A percentile compares a stretch with the other conserved stretches of the same genome.
phyloP scores from a whole-genome alignment of 2,797 vertebrate genomes.

The Mustela erminea region DNA sequence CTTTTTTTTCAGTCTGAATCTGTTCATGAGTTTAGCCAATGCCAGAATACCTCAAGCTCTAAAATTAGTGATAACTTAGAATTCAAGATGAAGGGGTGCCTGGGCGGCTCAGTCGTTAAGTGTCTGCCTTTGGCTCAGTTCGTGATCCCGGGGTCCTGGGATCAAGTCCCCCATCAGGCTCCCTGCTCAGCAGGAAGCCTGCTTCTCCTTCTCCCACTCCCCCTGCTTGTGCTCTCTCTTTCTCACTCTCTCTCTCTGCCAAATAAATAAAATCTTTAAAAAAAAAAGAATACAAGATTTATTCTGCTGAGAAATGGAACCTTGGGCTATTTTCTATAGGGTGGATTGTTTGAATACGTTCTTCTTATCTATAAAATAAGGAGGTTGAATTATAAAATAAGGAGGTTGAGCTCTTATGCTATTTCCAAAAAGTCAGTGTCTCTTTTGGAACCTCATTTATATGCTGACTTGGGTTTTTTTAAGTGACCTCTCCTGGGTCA shows the following conservation, averaged over 20 bases:
- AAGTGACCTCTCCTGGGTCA: not conserved
- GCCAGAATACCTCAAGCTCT: not conserved
- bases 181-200: too few relatives aligned
- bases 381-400: not conserved
- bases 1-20: not conserved
- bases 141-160: too few relatives aligned
- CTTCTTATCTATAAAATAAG: conserved; percentile 19
- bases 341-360: not conserved
- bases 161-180: too few relatives aligned
- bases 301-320: not conserved
- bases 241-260: too few relatives aligned
- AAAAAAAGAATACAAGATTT: not conserved
- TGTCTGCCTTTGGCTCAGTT: too few relatives aligned
- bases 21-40: not conserved
- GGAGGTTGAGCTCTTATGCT: not conserved
- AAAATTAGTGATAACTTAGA: not conserved
- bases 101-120: too few relatives aligned
- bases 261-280: too few relatives aligned
- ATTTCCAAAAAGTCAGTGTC: not conserved
- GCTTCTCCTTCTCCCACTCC: too few relatives aligned
- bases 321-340: not conserved
- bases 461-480: not conserved
- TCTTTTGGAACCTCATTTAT: conserved; percentile 27
- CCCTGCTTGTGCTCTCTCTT: too few relatives aligned
- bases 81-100: not conserved